phyloP scores from a whole-genome alignment of 64 coral and sea anemone species.

The Platygyra sinensis region DNA sequence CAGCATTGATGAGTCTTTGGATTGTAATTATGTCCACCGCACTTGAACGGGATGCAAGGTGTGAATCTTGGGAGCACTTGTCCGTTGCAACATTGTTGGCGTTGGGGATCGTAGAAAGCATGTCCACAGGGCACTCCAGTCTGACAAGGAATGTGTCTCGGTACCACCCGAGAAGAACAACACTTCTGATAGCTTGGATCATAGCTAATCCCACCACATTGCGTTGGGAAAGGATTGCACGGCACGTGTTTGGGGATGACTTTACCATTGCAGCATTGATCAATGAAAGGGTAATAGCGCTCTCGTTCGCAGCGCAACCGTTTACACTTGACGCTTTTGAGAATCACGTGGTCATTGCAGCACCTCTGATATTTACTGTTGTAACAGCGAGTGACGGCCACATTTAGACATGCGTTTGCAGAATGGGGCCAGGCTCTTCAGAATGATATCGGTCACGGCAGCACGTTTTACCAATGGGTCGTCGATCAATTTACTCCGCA shows the following conservation, averaged over 20 bases:
- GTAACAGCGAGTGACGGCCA: neutral
- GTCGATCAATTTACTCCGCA: neutral
- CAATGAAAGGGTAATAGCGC: neutral
- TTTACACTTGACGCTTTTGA: neutral
- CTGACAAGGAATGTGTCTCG: neutral
- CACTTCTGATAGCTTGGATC: neutral
- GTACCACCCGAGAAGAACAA: neutral
- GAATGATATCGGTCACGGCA: neutral
- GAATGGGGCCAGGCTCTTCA: neutral
- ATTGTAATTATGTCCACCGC: constrained; percentile 15
- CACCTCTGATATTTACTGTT: neutral
- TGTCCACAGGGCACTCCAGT: neutral
- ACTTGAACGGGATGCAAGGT: neutral
- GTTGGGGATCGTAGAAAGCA: neutral
- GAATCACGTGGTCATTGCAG: neutral
- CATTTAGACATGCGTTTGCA: neutral
- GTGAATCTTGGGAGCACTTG: neutral
- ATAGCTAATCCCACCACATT: neutral
- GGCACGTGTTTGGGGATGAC: neutral
- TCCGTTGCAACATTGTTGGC: constrained; percentile 14
- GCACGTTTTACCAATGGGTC: neutral
- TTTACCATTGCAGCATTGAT: neutral
- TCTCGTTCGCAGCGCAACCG: neutral
- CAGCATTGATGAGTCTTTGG: constrained; percentile 4
- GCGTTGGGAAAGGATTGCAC: neutral